Conservation (phyloP, 2,113 vertebrate genomes). For the Pipra filicauda region DNA sequence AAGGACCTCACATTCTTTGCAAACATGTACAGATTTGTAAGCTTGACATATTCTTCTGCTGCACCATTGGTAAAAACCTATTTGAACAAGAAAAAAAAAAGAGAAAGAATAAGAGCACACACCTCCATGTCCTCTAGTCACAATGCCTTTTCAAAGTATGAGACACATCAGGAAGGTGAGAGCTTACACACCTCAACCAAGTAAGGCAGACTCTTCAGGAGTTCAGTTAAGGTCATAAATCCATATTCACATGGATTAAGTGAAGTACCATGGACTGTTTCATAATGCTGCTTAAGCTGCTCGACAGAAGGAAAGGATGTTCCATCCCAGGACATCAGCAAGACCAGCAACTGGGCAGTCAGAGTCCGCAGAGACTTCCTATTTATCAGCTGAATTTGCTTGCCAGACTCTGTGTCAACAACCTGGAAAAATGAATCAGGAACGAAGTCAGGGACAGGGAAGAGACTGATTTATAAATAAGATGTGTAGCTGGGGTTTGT, state of each 20-base stretch:
- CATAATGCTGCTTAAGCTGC: conserved; percentile 82
- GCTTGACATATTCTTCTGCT: conserved; percentile 82
- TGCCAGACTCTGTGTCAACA: conserved; percentile 80
- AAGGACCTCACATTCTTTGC: conserved; percentile 88
- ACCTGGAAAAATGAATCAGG: conserved; percentile 70
- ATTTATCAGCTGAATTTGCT: conserved; percentile 93
- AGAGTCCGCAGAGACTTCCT: conserved; percentile 91
- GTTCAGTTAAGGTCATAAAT: conserved; percentile 91
- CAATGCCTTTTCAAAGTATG: neutral
- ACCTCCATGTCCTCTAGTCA: neutral
- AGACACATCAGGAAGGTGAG: neutral
- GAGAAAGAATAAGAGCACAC: neutral
- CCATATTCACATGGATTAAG: conserved; percentile 98
- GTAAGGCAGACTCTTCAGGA: conserved; percentile 93
- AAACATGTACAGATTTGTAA: conserved; percentile 92
- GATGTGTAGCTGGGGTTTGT: neutral
- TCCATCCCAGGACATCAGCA: conserved; percentile 92
- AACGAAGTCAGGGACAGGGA: neutral
- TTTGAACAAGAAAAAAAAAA: neutral
- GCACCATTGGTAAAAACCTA: conserved; percentile 80
- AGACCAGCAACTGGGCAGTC: conserved; percentile 88
- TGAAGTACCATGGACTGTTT: conserved; percentile 65
- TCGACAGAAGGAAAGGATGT: conserved; percentile 76
- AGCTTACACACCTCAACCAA: conserved; percentile 84
- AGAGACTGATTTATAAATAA: neutral